These are phyloP conservation scores for Drosophila nigrodunni DNA, from an alignment of 1,140 invertebrate species.

Conservation along the genomic window DNA sequence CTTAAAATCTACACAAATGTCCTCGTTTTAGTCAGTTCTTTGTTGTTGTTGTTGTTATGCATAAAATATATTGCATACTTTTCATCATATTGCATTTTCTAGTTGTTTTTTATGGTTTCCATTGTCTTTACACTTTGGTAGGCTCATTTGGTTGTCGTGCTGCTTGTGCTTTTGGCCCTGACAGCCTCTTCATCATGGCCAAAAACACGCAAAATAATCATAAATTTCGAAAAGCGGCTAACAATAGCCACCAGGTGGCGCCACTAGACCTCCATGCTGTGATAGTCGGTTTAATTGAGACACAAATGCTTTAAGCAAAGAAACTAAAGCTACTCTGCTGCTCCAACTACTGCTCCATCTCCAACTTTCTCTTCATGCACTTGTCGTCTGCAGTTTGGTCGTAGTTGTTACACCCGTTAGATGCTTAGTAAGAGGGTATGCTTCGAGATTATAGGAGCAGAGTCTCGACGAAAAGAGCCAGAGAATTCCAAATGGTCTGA, in stretches of 20 bases:
- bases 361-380: background rate
- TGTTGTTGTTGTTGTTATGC: slow-evolving; percentile 4
- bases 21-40: background rate
- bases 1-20: background rate
- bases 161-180: slow-evolving; percentile 10
- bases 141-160: background rate
- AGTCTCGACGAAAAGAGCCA: too few relatives aligned
- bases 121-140: slow-evolving; percentile 24
- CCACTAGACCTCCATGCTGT: slow-evolving; percentile 28
- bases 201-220: slow-evolving; percentile 66
- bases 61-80: slow-evolving; percentile 17
- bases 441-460: too few relatives aligned
- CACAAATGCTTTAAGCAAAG: slow-evolving; percentile 35
- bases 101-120: background rate
- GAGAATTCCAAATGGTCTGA: too few relatives aligned
- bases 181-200: slow-evolving; percentile 46
- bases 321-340: background rate
- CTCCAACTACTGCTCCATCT: background rate
- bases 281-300: slow-evolving; percentile 52
- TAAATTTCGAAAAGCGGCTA: slow-evolving; percentile 46
- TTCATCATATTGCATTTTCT: slow-evolving; percentile 22
- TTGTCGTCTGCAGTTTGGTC: background rate
- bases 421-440: background rate
- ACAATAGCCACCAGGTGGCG: slow-evolving; percentile 63
- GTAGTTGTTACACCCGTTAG: background rate